Evolutionary conservation across 2,797 vertebrate species (phyloP).

Genomic region (Betta splendens): DNA sequence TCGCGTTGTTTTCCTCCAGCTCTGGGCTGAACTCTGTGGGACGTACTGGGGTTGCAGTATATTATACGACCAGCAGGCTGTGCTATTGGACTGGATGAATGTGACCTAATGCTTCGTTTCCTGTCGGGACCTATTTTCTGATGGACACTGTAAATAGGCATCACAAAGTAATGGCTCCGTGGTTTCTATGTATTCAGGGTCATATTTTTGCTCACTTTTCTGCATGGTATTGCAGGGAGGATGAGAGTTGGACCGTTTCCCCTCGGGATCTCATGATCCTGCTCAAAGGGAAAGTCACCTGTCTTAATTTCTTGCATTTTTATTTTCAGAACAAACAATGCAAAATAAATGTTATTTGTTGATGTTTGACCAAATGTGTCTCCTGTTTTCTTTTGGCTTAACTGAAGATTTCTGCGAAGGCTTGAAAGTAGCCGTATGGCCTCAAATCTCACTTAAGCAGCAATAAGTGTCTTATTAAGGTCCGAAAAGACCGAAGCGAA

Average conservation of each 20-base stretch:
- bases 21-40: conserved; percentile 32
- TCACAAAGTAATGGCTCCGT: conserved; percentile 47
- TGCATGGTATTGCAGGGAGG: conserved; percentile 36
- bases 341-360: conserved; percentile 72
- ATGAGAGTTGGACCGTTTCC: conserved; percentile 23
- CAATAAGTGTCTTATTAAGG: no score
- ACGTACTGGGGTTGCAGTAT: conserved; percentile 48
- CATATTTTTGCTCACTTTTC: conserved; percentile 48
- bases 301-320: conserved; percentile 62
- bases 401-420: no score
- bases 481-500: no score
- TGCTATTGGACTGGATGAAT: conserved; percentile 71
- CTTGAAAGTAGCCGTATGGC: no score
- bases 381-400: conserved; percentile 34
- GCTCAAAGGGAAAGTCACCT: conserved; percentile 52
- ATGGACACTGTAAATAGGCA: conserved; percentile 52
- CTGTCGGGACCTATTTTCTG: conserved; percentile 52
- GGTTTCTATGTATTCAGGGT: conserved; percentile 49
- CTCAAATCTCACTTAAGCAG: no score
- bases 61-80: conserved; percentile 68
- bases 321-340: conserved; percentile 48
- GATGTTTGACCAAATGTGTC: conserved; percentile 45
- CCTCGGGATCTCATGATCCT: conserved; percentile 52
- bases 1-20: conserved; percentile 21
- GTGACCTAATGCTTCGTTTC: conserved; percentile 45